These are phyloP conservation scores for Sterna hirundo DNA, from an alignment of 2,113 vertebrate species.

Conservation along the genomic window DNA sequence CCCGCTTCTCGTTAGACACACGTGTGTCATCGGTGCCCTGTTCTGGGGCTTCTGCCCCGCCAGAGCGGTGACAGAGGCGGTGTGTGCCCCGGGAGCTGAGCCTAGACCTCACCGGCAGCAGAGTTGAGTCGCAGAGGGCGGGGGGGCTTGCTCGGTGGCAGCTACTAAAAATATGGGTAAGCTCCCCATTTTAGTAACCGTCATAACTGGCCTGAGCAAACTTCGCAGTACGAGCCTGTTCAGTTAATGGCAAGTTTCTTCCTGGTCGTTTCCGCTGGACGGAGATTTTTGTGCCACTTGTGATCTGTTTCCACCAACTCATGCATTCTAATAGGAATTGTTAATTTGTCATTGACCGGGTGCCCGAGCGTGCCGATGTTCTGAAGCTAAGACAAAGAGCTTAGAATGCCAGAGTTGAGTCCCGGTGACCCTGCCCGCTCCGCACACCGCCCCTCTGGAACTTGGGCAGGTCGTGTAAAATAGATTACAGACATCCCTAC, in stretches of 20 bases:
- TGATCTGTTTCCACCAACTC: not conserved
- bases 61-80: accelerated
- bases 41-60: not conserved
- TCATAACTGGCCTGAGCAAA: not conserved
- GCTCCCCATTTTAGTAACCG: not conserved
- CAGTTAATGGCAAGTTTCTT: not conserved
- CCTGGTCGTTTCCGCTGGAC: not conserved
- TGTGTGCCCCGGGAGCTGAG: not conserved
- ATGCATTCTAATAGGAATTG: not conserved
- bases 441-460: no score
- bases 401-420: not conserved
- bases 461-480: not conserved
- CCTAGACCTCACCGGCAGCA: no score
- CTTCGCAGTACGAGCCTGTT: not conserved
- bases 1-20: accelerated
- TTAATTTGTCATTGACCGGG: not conserved
- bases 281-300: not conserved
- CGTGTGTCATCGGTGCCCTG: accelerated
- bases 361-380: not conserved
- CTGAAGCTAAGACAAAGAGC: not conserved
- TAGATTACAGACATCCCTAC: not conserved
- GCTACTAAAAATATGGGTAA: accelerated
- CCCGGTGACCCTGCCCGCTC: not conserved
- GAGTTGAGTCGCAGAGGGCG: not conserved
- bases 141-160: not conserved